Conservation (phyloP, 2,797 vertebrate species). For the Manis pentadactyla region DNA sequence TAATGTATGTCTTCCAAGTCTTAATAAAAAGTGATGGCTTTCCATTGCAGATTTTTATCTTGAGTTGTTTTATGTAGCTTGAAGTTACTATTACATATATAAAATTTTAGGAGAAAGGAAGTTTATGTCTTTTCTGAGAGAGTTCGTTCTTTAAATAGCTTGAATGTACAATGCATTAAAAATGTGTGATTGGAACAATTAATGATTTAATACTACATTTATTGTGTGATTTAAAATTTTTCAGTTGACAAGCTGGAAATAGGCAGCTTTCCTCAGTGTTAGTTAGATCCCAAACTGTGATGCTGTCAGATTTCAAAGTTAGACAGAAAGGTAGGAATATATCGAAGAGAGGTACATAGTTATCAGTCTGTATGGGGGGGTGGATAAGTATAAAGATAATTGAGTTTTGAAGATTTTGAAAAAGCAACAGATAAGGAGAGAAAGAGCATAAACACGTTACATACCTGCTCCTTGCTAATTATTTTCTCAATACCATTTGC, state of each 20-base stretch:
- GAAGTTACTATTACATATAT: not conserved
- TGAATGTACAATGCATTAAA: not conserved
- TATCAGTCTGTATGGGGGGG: not conserved
- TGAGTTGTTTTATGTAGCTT: not conserved
- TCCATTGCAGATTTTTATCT: not conserved
- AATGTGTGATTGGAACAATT: not conserved
- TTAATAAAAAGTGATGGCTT: not conserved
- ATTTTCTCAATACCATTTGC: not conserved
- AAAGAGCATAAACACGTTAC: not conserved
- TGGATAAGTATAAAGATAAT: not conserved
- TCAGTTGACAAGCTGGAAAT: not conserved
- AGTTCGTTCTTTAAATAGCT: not conserved
- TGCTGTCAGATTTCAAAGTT: slow-evolving; percentile 9
- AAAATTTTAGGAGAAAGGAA: not conserved
- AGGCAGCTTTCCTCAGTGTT: not conserved
- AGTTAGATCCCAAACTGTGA: not conserved
- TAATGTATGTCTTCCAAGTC: not conserved
- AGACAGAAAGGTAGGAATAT: not conserved
- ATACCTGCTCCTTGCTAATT: not conserved
- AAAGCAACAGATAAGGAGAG: not conserved
- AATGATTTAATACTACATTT: not conserved
- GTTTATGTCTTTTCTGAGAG: not conserved
- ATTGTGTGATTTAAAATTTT: not conserved
- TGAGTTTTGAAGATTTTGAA: not conserved
- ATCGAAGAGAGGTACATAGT: not conserved